Evolutionary conservation across 2,113 vertebrate species (phyloP), one percentile per base, ranked within the genome.

Genomic region (Phyllostomus hastatus): DNA sequence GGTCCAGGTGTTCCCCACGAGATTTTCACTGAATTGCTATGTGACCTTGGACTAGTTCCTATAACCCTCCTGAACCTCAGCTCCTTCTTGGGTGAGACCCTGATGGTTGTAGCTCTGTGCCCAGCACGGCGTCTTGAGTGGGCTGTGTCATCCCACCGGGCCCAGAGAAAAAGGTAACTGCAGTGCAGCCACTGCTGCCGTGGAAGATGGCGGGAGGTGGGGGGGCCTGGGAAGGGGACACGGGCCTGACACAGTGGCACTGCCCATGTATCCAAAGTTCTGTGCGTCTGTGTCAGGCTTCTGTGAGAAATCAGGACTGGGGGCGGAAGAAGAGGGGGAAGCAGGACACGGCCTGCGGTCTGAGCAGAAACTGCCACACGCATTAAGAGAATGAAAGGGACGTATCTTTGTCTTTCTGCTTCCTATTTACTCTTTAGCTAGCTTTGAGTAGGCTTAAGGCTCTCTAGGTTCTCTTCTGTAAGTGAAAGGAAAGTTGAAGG

Each of bases 171-270:
- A 28, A 87, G 22, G 33, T 20, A 11, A 57, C 28, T 28, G 46
- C 12, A 43, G 19, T 1, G 20, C 66, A 52, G 14, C 4, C 3
- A 28, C 14, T 85, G 89, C 6, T 64, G 61, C 15, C 41, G 22
- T 0, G 31, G 52, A 24, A 33, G 78, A 11, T 28, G 24, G 82
- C 67, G 41, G 35, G 6, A n/a, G 78, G 54, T 20, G 31, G 6
- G 38, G 78, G 54, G 26, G 31, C n/a, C 38, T 38, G 48, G 72
- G 46, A 35, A 59, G 50, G n/a, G 10, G 70, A 73, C 54, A 9
- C 0, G 8, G n/a, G 16, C 66, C 35, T 41, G 22, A 69, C 11
- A n/a, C 24, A 19, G 1, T 3, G 19, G 73, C 0, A 0, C 22
- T 85, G 26, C 79, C 41, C n/a, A 33, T 11, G 8, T 2, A n/a